phyloP scores from a whole-genome alignment of 2,888 invertebrate genomes.

The Cheilosia vernalis region DNA sequence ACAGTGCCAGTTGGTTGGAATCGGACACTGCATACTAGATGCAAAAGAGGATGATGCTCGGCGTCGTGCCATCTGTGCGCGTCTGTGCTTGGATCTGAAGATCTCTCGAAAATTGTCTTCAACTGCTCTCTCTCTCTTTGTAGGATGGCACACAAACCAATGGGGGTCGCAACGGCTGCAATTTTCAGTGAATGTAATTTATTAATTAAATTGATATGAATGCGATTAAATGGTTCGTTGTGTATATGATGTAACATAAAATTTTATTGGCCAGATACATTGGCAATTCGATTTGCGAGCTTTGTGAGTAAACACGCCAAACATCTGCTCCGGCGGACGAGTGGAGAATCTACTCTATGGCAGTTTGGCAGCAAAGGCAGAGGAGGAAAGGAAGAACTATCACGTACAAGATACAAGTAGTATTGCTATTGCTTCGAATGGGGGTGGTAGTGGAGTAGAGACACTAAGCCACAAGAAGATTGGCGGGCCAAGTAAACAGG shows the following conservation, averaged over 20 bases:
- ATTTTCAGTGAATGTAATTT: slow-evolving; percentile 59
- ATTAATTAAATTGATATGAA: slow-evolving; percentile 72
- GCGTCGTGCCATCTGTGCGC: slow-evolving; percentile 6
- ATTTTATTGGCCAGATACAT: slow-evolving; percentile 41
- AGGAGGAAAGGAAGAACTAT: neutral
- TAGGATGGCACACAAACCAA: neutral
- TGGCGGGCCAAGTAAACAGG: slow-evolving; percentile 55
- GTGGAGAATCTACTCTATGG: neutral
- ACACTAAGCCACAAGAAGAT: slow-evolving; percentile 22
- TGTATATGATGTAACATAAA: slow-evolving; percentile 52
- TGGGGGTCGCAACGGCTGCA: slow-evolving; percentile 33
- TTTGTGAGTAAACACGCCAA: neutral
- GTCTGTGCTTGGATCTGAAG: neutral
- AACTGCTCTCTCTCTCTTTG: slow-evolving; percentile 1
- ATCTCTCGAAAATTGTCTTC: slow-evolving; percentile 11
- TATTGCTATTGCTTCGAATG: neutral
- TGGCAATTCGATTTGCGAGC: slow-evolving; percentile 11
- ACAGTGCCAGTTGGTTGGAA: slow-evolving; percentile 17
- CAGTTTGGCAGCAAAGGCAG: neutral
- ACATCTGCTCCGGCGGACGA: slow-evolving; percentile 5
- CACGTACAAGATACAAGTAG: neutral
- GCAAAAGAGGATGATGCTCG: slow-evolving; percentile 17
- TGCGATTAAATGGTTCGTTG: slow-evolving; percentile 56
- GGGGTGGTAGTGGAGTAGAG: neutral
- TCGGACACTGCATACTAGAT: slow-evolving; percentile 4